Evolutionary conservation across 1,140 invertebrate genomes (phyloP).

Genomic region (Chymomyza costata): DNA sequence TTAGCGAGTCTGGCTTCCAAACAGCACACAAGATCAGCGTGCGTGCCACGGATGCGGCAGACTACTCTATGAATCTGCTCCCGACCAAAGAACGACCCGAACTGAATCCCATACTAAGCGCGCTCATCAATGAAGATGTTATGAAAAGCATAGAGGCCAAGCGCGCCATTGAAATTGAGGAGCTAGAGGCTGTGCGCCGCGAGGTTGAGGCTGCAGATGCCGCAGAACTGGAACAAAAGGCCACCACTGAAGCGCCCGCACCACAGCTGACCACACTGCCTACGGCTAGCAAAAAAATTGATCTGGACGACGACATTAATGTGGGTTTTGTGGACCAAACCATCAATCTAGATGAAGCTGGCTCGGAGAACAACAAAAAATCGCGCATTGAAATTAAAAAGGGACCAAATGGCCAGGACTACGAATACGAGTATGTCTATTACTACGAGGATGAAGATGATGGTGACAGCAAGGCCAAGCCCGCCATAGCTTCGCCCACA

Average conservation of each 20-base stretch:
- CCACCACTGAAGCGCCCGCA: slow-evolving; percentile 31
- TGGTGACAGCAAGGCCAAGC: slow-evolving; percentile 75
- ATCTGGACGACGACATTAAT: slow-evolving; percentile 50
- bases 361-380: slow-evolving; percentile 76
- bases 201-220: slow-evolving; percentile 49
- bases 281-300: slow-evolving; percentile 42
- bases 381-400: slow-evolving; percentile 88
- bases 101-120: slow-evolving; percentile 68
- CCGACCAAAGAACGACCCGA: slow-evolving; percentile 73
- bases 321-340: slow-evolving; percentile 65
- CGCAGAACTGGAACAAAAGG: slow-evolving; percentile 30
- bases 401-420: slow-evolving; percentile 91
- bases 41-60: slow-evolving; percentile 39
- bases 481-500: slow-evolving; percentile 30
- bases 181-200: slow-evolving; percentile 57
- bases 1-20: slow-evolving; percentile 54
- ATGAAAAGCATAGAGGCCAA: slow-evolving; percentile 75
- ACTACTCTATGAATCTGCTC: slow-evolving; percentile 65
- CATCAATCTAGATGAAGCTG: slow-evolving; percentile 60
- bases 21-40: slow-evolving; percentile 62
- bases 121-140: slow-evolving; percentile 73
- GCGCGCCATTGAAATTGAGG: slow-evolving; percentile 67
- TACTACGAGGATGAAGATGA: slow-evolving; percentile 92
- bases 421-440: slow-evolving; percentile 93
- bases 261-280: slow-evolving; percentile 45